Conservation (phyloP, 2,888 invertebrate genomes). For the Drosophila nr. perissopoda region DNA sequence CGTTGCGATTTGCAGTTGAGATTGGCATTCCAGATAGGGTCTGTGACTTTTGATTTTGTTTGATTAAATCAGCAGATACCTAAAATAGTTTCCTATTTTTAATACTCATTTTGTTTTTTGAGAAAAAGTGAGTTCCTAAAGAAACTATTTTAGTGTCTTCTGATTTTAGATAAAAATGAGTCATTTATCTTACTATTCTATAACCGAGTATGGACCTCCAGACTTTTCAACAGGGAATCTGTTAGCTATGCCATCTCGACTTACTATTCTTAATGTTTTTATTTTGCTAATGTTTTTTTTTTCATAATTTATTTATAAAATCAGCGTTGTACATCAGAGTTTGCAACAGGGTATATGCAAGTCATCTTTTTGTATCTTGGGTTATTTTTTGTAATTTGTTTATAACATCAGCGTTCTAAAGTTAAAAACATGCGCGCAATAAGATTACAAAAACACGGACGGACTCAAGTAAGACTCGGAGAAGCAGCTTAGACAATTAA, state of each 20-base stretch:
- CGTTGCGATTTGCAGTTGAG: neutral
- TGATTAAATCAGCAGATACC: neutral
- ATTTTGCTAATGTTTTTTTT: neutral
- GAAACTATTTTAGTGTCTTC: neutral
- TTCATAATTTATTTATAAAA: constrained; percentile 70
- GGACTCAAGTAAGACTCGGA: constrained; percentile 17
- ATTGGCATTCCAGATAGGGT: neutral
- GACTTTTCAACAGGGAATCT: neutral
- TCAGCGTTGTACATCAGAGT: constrained; percentile 63
- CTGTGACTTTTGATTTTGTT: neutral
- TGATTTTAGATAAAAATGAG: neutral
- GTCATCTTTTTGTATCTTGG: constrained; percentile 24
- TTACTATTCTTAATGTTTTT: neutral
- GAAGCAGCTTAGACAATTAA: constrained; percentile 58
- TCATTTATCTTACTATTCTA: neutral
- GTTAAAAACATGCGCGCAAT: constrained; percentile 72
- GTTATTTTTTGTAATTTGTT: constrained; percentile 56
- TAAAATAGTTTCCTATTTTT: neutral
- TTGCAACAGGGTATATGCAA: constrained; percentile 5
- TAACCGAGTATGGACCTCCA: fast-evolving
- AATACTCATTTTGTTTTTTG: neutral
- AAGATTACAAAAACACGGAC: constrained; percentile 60
- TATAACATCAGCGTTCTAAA: constrained; percentile 80
- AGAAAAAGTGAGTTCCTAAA: neutral
- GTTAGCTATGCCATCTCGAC: neutral